A percentile compares a stretch with the other conserved stretches of the same genome.
phyloP scores from a whole-genome alignment of 2,888 invertebrate species.

The Anthoptus insignis region DNA sequence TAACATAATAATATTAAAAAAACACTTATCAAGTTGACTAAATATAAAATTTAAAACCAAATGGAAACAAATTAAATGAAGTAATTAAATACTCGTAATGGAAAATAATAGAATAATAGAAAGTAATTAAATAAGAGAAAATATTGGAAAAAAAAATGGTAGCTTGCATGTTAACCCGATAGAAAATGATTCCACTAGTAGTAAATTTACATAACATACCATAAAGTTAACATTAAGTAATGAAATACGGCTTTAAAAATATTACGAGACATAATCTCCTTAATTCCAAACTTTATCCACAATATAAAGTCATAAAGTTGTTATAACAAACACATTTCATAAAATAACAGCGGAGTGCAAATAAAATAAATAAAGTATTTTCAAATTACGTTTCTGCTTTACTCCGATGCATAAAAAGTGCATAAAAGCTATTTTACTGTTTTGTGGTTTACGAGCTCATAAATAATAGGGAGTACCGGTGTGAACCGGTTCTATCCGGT shows the following conservation, averaged over 20 bases:
- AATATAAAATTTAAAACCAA: too few species aligned
- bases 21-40: too few species aligned
- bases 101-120: too few species aligned
- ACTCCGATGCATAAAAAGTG: constrained; percentile 36
- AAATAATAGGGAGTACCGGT: constrained; percentile 35
- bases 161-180: too few species aligned
- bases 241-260: background rate
- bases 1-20: too few species aligned
- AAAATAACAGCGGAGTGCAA: constrained; percentile 11
- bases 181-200: too few species aligned
- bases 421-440: constrained; percentile 41
- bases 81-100: too few species aligned
- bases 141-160: too few species aligned
- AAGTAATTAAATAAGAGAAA: too few species aligned
- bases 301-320: background rate
- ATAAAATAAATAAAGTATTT: constrained; percentile 1
- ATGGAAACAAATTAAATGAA: too few species aligned
- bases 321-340: constrained; percentile 4
- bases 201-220: too few species aligned
- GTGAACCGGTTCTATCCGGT: constrained; percentile 59
- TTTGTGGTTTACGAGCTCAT: constrained; percentile 39
- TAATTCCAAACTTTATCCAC: background rate
- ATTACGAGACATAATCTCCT: background rate
- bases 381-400: constrained; percentile 15
- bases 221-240: too few species aligned